Conservation (phyloP, 2,888 invertebrate genomes). For the Tricholauxania praeusta region DNA sequence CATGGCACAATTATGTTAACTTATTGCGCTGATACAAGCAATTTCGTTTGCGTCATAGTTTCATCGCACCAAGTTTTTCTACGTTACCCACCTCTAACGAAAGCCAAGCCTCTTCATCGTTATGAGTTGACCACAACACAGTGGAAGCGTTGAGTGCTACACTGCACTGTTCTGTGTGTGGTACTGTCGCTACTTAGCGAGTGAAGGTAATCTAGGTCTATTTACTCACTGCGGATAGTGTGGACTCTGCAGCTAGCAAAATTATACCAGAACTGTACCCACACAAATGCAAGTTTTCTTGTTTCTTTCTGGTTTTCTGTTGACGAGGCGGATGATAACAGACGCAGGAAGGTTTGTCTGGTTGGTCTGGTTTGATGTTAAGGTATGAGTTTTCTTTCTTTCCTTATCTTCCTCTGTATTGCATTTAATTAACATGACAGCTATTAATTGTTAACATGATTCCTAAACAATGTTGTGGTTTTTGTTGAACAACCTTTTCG, state of each 20-base stretch:
- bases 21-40: no score
- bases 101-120: background rate
- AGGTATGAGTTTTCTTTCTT: constrained; percentile 1
- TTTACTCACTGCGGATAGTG: constrained; percentile 19
- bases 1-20: no score
- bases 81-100: background rate
- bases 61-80: no score
- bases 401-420: background rate
- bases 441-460: constrained; percentile 39
- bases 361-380: background rate
- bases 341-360: background rate
- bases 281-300: constrained; percentile 27
- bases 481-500: background rate
- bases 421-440: constrained; percentile 40
- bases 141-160: constrained; percentile 21
- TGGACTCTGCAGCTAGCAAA: constrained; percentile 23
- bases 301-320: constrained; percentile 18
- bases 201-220: background rate
- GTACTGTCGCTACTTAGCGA: constrained; percentile 2
- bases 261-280: background rate
- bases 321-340: background rate
- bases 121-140: constrained; percentile 21
- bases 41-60: no score
- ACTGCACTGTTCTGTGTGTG: constrained; percentile 29
- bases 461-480: background rate